Evolutionary conservation across 2,888 invertebrate genomes (phyloP).

Genomic region (Athalia rosae): DNA sequence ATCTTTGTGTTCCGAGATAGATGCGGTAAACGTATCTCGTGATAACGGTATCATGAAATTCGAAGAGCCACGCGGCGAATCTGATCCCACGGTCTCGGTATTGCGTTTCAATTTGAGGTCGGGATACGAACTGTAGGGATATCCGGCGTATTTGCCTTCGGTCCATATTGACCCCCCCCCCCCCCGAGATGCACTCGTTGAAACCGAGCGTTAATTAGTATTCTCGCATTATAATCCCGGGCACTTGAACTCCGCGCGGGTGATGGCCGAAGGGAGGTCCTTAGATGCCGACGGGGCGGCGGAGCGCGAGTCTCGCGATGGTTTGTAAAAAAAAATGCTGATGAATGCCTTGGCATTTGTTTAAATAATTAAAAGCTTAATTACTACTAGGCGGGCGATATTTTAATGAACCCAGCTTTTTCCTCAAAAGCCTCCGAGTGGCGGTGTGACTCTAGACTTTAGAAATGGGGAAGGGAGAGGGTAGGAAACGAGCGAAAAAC

Average conservation of each 20-base stretch:
- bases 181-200: not conserved
- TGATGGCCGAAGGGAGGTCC: not conserved
- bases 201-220: slow-evolving; percentile 20
- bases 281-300: not conserved
- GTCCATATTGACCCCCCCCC: not conserved
- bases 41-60: no score
- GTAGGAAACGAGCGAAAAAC: slow-evolving; percentile 31
- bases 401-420: slow-evolving; percentile 66
- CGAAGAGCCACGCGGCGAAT: no score
- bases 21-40: no score
- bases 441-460: slow-evolving; percentile 40
- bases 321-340: slow-evolving; percentile 56
- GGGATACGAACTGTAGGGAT: not conserved
- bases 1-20: no score
- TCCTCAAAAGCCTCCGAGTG: slow-evolving; percentile 29
- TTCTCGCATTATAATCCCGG: not conserved
- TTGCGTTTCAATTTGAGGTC: not conserved
- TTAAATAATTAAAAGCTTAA: slow-evolving; percentile 71
- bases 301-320: not conserved
- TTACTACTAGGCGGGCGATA: slow-evolving; percentile 63
- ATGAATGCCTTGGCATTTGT: slow-evolving; percentile 67
- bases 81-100: no score
- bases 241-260: not conserved
- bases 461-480: slow-evolving; percentile 36
- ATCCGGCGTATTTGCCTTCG: not conserved